Base-by-base conservation (phyloP, 2,888 invertebrate species). In the Caenorhabditis afra region DNA sequence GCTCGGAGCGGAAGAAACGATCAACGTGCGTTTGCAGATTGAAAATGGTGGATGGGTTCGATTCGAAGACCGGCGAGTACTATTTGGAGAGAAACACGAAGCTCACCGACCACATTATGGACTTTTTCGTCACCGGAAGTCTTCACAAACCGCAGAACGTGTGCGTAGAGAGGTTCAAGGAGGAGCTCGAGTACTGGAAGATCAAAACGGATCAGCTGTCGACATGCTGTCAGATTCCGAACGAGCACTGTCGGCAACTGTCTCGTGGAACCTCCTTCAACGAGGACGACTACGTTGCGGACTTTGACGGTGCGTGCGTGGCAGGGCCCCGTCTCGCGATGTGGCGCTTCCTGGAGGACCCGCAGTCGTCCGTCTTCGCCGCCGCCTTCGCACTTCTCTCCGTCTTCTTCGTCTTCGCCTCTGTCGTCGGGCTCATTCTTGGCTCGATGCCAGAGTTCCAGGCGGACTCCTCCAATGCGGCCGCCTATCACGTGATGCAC, bases 381-480 rank as follows among this genome's bases (percentile, higher is more conserved):
- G 89, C 88, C 39, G 47, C 83, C 10, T 89, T 89, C 70, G 86
- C 88, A 8, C 57, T 89, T 22, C 41, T 88, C 20, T 90, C 90
- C 5, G 86, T 90, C 11, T 67, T 85, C 49, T 90, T 90, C 74
- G 88, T 90, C n/a, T 86, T 89, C 62, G 84, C 86, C n/a, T 87
- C 87, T 18, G 86, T 90, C 49, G 61, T 86, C 39, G 88, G 88
- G 20, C 82, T 89, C 10, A 88, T 89, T 35, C 78, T 89, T 29
- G 89, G 89, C 22, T 88, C 88, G 14, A 89, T 89, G 89, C 89
- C 89, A 14, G 89, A 89, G 62, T 89, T 88, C 61, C 89, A 89
- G 75, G 84, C 73, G 22, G 89, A 89, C 66, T 74, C 74, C 11
- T 81, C 86, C 8, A 86, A 87, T 65, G 88, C 89, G 3, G 75